A percentile compares a stretch with the other conserved stretches of the same genome.
Conservation (phyloP, 2,113 vertebrate species). For the Emydocephalus ijimae region DNA sequence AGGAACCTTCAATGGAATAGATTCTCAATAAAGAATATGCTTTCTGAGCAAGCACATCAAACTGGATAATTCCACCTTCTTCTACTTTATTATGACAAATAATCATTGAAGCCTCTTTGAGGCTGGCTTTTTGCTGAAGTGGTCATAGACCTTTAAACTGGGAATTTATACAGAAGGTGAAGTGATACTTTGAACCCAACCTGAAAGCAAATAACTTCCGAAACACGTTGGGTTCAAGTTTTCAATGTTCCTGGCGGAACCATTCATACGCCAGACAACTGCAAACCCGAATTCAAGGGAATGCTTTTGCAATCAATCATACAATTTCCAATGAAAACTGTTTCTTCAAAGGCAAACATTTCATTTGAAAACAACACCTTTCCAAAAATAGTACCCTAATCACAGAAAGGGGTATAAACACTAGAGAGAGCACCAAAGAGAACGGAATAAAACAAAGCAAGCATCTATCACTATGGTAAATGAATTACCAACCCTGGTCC, state of each 20-base stretch:
- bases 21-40: not conserved
- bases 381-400: conserved; percentile 11
- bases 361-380: conserved; percentile 34
- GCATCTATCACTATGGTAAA: conserved; percentile 37
- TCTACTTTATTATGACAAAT: not conserved
- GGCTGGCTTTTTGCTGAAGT: not conserved
- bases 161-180: not conserved
- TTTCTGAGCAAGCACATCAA: not conserved
- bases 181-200: not conserved
- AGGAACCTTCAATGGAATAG: not conserved
- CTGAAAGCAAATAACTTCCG: not conserved
- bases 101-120: not conserved
- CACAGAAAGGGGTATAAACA: conserved; percentile 40
- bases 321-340: conserved; percentile 37
- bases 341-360: not conserved
- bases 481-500: conserved; percentile 37
- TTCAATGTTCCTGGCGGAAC: not conserved
- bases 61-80: not conserved
- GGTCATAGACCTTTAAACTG: not conserved
- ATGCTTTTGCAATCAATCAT: conserved; percentile 33
- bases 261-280: too few species aligned
- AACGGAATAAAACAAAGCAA: conserved; percentile 46
- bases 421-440: not conserved
- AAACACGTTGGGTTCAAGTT: not conserved
- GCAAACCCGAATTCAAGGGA: not conserved